Percentiles rank a stretch among this genome's conserved stretches.
Conservation (phyloP, 1,140 invertebrate species). For the Physella acuta region DNA sequence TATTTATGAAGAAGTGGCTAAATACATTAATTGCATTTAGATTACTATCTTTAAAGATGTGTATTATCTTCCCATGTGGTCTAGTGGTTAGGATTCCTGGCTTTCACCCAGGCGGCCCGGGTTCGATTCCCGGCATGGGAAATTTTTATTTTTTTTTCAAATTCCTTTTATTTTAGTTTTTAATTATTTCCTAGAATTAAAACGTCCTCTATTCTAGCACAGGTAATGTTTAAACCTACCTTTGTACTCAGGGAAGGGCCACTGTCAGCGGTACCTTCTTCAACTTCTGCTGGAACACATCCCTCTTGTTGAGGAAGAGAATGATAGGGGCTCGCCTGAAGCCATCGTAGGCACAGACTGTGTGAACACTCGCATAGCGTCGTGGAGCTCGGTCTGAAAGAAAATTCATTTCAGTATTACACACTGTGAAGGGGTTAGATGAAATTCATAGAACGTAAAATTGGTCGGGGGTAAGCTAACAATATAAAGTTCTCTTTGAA, state of each 20-base stretch:
- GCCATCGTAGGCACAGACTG: not conserved
- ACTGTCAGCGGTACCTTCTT: constrained; percentile 8
- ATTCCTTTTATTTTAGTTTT: too few relatives aligned
- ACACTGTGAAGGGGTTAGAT: not conserved
- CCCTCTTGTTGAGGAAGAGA: constrained; percentile 18
- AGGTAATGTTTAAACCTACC: not conserved
- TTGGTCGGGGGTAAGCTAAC: too few relatives aligned
- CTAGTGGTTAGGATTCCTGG: not conserved
- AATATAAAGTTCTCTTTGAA: too few relatives aligned
- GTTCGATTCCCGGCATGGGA: not conserved
- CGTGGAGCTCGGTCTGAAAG: constrained; percentile 14
- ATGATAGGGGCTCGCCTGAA: not conserved
- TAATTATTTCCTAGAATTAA: not conserved
- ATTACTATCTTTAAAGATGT: too few relatives aligned
- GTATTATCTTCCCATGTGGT: not conserved
- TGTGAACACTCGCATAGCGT: constrained; percentile 11
- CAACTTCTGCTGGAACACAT: constrained; percentile 8
- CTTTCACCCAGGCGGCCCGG: not conserved
- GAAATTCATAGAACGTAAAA: constrained; percentile 2
- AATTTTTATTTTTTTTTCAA: too few relatives aligned
- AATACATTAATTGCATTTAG: too few relatives aligned
- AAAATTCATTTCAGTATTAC: not conserved
- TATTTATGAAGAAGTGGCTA: too few relatives aligned
- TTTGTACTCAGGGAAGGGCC: constrained; percentile 6
- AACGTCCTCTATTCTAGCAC: not conserved